phyloP scores from a whole-genome alignment of 2,797 vertebrate genomes.

The Cynodonichthys magdalenae region DNA sequence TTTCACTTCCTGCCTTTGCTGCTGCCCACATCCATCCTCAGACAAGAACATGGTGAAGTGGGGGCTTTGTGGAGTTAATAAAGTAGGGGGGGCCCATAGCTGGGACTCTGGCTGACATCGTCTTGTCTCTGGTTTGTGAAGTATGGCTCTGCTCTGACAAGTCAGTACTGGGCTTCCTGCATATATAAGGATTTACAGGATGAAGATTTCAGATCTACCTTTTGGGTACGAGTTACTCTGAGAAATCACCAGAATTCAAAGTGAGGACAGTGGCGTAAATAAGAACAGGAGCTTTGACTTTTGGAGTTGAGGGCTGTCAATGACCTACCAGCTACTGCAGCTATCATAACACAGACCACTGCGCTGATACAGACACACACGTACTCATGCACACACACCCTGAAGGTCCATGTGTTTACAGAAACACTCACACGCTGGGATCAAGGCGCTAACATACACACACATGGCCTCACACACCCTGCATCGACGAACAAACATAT shows the following conservation, averaged over 20 bases:
- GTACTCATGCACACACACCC: conserved; percentile 57
- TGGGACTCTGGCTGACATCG: conserved; percentile 67
- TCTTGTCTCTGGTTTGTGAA: conserved; percentile 48
- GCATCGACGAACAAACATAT: conserved; percentile 73
- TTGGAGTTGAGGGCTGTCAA: conserved; percentile 38
- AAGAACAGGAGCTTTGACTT: conserved; percentile 25
- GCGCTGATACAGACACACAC: conserved; percentile 53
- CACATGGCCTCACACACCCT: conserved; percentile 70
- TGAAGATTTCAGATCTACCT: conserved; percentile 4
- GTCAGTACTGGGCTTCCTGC: conserved; percentile 39
- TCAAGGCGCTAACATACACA: conserved; percentile 71
- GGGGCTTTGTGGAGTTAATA: conserved; percentile 28
- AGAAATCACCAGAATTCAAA: conserved; percentile 31
- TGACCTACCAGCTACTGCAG: conserved; percentile 60
- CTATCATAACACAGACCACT: conserved; percentile 66
- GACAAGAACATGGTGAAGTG: conserved; percentile 30
- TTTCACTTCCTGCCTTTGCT: conserved; percentile 34
- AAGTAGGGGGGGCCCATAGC: conserved; percentile 29
- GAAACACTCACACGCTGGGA: conserved; percentile 63
- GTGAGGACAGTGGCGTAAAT: neutral
- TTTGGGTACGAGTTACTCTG: conserved; percentile 26
- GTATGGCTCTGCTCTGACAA: conserved; percentile 25
- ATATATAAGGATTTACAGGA: conserved; percentile 37
- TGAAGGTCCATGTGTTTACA: conserved; percentile 69
- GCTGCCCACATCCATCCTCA: conserved; percentile 30